These are phyloP conservation scores for Hypena proboscidalis DNA, from an alignment of 2,888 invertebrate species.

Conservation along the genomic window DNA sequence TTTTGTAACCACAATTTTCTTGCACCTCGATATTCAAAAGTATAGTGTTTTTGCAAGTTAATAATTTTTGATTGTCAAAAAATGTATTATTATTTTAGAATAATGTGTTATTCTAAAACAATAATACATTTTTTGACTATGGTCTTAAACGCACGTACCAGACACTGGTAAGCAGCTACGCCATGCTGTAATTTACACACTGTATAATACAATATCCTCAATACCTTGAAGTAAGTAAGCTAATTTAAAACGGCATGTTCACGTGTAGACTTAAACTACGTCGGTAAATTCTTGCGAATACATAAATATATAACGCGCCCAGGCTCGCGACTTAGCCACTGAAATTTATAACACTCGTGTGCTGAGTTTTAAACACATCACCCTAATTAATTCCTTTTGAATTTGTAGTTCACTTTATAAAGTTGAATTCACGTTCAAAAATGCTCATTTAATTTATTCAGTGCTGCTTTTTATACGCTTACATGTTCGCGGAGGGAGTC, in stretches of 20 bases:
- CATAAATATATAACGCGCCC: slow-evolving; percentile 48
- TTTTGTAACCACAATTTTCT: too few species aligned
- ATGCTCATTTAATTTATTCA: slow-evolving; percentile 29
- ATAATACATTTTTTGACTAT: too few species aligned
- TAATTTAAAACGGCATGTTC: slow-evolving; percentile 46
- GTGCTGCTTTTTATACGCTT: slow-evolving; percentile 31
- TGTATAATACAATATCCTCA: slow-evolving; percentile 3
- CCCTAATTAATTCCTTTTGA: slow-evolving; percentile 68
- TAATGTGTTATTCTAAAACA: too few species aligned
- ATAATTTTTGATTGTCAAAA: too few species aligned
- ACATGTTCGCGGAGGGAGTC: slow-evolving; percentile 8
- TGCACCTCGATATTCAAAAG: too few species aligned
- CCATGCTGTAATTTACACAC: too few species aligned
- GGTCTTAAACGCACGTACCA: too few species aligned
- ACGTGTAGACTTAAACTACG: slow-evolving; percentile 44
- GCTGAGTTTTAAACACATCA: slow-evolving; percentile 66
- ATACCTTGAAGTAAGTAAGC: slow-evolving; percentile 33
- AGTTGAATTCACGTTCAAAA: slow-evolving; percentile 41
- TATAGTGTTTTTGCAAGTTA: too few species aligned
- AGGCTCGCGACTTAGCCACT: slow-evolving; percentile 57
- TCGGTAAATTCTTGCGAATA: slow-evolving; percentile 58
- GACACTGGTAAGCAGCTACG: too few species aligned
- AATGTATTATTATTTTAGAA: too few species aligned
- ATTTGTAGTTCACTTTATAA: slow-evolving; percentile 54
- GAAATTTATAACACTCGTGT: slow-evolving; percentile 65